phyloP scores from a whole-genome alignment of 2,113 vertebrate species.

The Lontra canadensis region DNA sequence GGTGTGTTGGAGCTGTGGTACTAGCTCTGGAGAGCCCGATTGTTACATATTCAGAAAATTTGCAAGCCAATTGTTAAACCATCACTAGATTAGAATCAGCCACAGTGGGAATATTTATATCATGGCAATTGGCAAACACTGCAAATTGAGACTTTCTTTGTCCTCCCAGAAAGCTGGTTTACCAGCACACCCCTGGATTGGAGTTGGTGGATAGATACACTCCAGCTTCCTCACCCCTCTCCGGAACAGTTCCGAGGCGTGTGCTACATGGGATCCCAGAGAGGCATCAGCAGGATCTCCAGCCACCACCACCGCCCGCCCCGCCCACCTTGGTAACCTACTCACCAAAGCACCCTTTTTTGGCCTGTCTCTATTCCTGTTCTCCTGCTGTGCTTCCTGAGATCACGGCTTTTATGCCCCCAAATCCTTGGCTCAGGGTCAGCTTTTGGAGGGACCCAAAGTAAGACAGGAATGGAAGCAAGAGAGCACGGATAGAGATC shows the following conservation, averaged over 20 bases:
- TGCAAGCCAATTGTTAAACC: not conserved
- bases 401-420: not conserved
- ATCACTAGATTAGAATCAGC: not conserved
- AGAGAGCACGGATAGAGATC: not conserved
- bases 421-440: not conserved
- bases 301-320: too few relatives aligned
- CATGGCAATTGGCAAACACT: not conserved
- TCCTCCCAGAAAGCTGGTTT: slow-evolving; percentile 2
- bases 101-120: not conserved
- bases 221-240: not conserved
- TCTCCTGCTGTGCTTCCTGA: not conserved
- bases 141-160: not conserved
- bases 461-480: not conserved
- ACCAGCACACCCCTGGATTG: not conserved
- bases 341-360: not conserved
- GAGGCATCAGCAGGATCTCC: not conserved
- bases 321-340: not conserved
- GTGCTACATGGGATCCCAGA: not conserved
- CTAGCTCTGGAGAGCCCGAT: not conserved
- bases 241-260: not conserved
- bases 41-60: not conserved
- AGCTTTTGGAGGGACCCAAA: not conserved
- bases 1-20: not conserved
- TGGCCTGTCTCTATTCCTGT: not conserved
- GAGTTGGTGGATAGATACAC: not conserved